A percentile compares a stretch with the other conserved stretches of the same genome.
phyloP scores from a whole-genome alignment of 1,140 invertebrate species.

The Hyles vespertilio region DNA sequence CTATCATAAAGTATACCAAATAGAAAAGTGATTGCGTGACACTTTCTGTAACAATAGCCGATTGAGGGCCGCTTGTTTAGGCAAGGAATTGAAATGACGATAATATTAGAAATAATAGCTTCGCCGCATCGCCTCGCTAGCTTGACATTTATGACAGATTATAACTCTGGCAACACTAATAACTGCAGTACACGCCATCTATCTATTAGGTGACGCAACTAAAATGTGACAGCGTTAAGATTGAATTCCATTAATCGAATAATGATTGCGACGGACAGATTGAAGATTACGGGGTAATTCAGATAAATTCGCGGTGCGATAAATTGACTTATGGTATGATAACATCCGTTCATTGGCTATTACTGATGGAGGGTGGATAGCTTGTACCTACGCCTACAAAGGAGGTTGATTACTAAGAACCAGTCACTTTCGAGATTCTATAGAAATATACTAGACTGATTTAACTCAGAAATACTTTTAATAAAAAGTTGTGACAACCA shows the following conservation, averaged over 20 bases:
- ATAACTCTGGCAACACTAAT: conserved; percentile 61
- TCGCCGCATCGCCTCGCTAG: conserved; percentile 40
- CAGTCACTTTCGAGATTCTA: no score
- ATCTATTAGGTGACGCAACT: conserved; percentile 64
- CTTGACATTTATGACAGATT: conserved; percentile 72
- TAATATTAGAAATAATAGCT: conserved; percentile 59
- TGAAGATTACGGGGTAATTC: conserved; percentile 19
- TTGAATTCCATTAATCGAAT: conserved; percentile 64
- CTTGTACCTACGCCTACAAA: no score
- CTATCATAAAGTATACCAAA: conserved; percentile 13
- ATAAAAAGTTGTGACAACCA: no score
- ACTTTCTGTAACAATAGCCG: conserved; percentile 46
- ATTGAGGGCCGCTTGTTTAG: conserved; percentile 51
- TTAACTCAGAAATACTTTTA: no score
- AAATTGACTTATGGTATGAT: conserved; percentile 9
- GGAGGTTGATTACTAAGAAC: no score
- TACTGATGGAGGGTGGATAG: background rate
- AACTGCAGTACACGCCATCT: conserved; percentile 62
- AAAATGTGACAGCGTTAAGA: conserved; percentile 48
- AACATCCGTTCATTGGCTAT: background rate
- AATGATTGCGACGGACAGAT: conserved; percentile 49
- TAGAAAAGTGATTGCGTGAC: conserved; percentile 53
- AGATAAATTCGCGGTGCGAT: conserved; percentile 16
- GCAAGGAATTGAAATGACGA: conserved; percentile 52
- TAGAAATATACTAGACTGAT: no score